Conservation (phyloP, 2,797 vertebrate species). For the Sebastes minor region DNA sequence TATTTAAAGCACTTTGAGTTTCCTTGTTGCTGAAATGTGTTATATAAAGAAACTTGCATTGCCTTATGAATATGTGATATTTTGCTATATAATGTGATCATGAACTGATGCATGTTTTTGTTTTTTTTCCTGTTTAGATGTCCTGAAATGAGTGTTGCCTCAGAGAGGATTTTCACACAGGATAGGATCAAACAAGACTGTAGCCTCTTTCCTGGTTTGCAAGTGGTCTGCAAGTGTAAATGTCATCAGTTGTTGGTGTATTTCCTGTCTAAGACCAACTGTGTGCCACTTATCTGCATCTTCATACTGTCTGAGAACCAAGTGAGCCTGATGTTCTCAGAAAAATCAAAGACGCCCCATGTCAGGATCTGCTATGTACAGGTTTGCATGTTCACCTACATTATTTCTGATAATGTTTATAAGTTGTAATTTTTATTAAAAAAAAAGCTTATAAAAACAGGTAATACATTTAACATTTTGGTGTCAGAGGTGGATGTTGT, state of each 20-base stretch:
- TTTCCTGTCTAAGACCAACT: not conserved
- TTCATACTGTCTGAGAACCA: not conserved
- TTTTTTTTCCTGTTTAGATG: constrained; percentile 7
- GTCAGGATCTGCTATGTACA: constrained; percentile 8
- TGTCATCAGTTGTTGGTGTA: not conserved
- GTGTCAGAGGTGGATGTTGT: not conserved
- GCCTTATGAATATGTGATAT: not conserved
- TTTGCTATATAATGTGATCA: not conserved
- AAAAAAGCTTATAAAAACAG: no score
- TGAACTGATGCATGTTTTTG: not conserved
- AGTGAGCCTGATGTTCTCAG: not conserved
- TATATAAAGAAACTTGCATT: no score
- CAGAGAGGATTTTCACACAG: not conserved
- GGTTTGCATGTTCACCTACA: constrained; percentile 29
- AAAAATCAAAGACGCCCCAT: not conserved
- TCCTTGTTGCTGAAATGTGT: no score
- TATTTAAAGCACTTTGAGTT: no score
- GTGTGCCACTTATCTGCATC: not conserved
- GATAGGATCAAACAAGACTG: not conserved
- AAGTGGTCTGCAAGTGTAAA: constrained; percentile 9
- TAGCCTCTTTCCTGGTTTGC: not conserved
- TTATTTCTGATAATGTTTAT: not conserved
- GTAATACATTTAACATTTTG: not conserved
- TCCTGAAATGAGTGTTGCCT: not conserved
- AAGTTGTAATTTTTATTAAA: not conserved